Evolutionary conservation across 2,888 invertebrate species (phyloP).

Genomic region (Steinernema scapterisci): DNA sequence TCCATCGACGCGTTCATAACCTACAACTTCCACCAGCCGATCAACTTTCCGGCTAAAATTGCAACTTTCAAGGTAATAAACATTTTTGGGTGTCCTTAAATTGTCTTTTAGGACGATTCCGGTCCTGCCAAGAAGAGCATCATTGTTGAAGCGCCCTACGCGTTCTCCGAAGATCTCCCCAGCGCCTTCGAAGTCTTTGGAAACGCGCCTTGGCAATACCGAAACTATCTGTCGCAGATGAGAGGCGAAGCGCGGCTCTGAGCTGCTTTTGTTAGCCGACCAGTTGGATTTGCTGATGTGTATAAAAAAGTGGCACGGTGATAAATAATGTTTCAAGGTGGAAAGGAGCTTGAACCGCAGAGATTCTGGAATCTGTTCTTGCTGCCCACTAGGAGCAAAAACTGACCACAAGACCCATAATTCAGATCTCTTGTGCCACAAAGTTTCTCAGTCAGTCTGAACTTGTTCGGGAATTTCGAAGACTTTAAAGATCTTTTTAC

Average conservation of each 20-base stretch:
- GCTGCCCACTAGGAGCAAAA: too few species aligned
- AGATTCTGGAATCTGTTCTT: too few species aligned
- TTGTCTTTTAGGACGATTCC: not conserved
- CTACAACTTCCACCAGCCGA: constrained; percentile 28
- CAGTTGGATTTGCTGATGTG: too few species aligned
- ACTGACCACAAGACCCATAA: too few species aligned
- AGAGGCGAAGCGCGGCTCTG: not conserved
- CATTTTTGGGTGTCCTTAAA: not conserved
- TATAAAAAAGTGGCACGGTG: too few species aligned
- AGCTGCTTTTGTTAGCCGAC: not conserved
- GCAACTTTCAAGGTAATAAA: not conserved
- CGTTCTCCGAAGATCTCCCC: constrained; percentile 17
- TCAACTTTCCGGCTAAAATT: not conserved
- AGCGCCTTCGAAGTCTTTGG: constrained; percentile 23
- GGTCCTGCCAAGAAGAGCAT: constrained; percentile 17
- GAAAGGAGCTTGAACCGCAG: too few species aligned
- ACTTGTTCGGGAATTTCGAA: too few species aligned
- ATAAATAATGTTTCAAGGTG: too few species aligned
- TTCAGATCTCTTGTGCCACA: too few species aligned
- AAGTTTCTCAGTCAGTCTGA: too few species aligned
- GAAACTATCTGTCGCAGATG: constrained; percentile 7
- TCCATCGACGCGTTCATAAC: constrained; percentile 2
- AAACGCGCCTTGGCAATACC: constrained; percentile 29
- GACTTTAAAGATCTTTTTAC: too few species aligned
- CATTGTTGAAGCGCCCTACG: constrained; percentile 9